Base-by-base conservation (phyloP, 2,888 invertebrate genomes). In the Heliconius erato region DNA sequence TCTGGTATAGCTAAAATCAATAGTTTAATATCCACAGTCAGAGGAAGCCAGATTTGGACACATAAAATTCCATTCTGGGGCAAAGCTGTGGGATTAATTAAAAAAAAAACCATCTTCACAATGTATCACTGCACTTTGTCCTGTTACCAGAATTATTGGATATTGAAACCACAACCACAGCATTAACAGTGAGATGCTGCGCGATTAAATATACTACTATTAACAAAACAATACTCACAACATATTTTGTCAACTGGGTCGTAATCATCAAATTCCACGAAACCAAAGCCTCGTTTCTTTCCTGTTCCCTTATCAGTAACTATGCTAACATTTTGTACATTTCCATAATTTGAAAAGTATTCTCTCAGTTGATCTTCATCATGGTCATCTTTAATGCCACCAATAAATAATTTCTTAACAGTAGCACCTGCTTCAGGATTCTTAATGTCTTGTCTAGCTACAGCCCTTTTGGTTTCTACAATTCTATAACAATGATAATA, bases 241-340 rank as follows among this genome's bases (percentile, higher is more conserved):
- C 99, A 98, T 91, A 99, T 98, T 96, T 99, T 99, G 92, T 99
- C 99, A 82, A 99, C 99, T 6, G 99, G 98, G 94, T 99, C 99
- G 90, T 99, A 99, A 92, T 99, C 99, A 90, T 99, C 99, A 92
- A 99, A 99, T 92, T 99, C 99, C 65, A 99, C 98, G 92, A 99
- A 99, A 44, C 98, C 99, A 93, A 99, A 99, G 7, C 99, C 99
- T 88, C 99, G 97, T 88, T 98, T 98, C 93, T 99, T 99, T 80
- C 99, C 99, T 0, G 98, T 98, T 84, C 98, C 98, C 89, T 99
- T 99, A 90, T 99, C 99, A 16, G 98, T 98, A 3, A 99, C 99
- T 89, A 99, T 98, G 88, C 98, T 98, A 69, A 98, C 97, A 83
- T 97, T 97, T 80, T 98, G 97, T 82, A 99, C 98, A 85, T 96